Percentiles rank a stretch among this genome's conserved stretches.
These are phyloP conservation scores for Stichodactyla helianthus DNA, from an alignment of 64 coral and sea anemone species.

Conservation along the genomic window DNA sequence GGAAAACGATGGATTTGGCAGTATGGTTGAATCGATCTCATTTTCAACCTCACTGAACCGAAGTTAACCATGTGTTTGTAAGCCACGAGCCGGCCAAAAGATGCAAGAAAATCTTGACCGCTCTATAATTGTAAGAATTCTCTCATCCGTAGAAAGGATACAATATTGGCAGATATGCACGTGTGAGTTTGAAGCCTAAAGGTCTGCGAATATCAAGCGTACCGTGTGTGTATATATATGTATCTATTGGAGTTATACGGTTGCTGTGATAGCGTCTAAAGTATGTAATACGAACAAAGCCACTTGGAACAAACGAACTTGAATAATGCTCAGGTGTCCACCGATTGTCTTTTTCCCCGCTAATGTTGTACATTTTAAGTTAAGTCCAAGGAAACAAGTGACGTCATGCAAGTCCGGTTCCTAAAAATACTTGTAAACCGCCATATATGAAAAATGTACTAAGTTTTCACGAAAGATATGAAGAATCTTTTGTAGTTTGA, in stretches of 20 bases:
- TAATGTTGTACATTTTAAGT: conserved; percentile 2
- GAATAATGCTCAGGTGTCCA: conserved; percentile 16
- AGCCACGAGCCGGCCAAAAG: conserved; percentile 8
- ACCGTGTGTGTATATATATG: neutral
- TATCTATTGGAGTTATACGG: neutral
- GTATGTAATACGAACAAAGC: neutral
- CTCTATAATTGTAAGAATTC: neutral
- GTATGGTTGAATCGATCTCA: neutral
- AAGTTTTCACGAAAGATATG: neutral
- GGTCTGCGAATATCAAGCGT: neutral
- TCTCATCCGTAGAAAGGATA: neutral
- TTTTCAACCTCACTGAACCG: conserved; percentile 17
- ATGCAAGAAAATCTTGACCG: neutral
- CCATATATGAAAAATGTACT: neutral
- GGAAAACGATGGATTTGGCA: neutral
- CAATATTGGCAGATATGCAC: neutral
- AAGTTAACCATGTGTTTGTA: conserved; percentile 2
- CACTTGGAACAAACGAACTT: neutral
- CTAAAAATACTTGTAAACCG: neutral
- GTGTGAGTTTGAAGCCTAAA: neutral
- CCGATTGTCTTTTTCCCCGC: neutral
- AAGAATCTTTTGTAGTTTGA: neutral
- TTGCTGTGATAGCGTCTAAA: conserved; percentile 1
- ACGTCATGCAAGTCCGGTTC: neutral
- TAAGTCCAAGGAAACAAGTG: neutral